A percentile compares a stretch with the other conserved stretches of the same genome.
These are phyloP conservation scores for Planococcus citri DNA, from an alignment of 1,140 invertebrate genomes.

Conservation along the genomic window DNA sequence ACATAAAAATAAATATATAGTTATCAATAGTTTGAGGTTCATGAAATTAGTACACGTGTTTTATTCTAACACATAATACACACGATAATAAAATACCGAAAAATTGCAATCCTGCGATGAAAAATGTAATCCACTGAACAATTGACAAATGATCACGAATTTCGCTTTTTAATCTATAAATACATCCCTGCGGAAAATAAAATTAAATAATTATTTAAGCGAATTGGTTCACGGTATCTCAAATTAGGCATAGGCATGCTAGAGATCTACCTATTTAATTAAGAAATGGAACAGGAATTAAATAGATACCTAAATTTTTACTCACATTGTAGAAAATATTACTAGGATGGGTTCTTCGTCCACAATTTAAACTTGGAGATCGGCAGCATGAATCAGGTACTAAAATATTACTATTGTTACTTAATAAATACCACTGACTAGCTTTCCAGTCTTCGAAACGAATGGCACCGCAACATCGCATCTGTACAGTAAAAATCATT, in stretches of 20 bases:
- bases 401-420: neutral
- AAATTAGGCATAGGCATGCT: too few relatives aligned
- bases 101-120: neutral
- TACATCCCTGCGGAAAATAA: neutral
- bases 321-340: slow-evolving; percentile 9
- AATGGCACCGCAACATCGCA: neutral
- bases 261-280: too few relatives aligned
- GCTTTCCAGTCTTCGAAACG: slow-evolving; percentile 14
- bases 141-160: neutral
- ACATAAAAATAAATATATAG: neutral
- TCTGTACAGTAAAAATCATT: neutral
- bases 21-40: neutral
- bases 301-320: too few relatives aligned
- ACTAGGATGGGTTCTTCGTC: neutral
- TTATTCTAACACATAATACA: neutral
- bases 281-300: too few relatives aligned
- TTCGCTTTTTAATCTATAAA: neutral
- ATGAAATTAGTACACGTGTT: neutral
- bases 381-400: slow-evolving; percentile 9
- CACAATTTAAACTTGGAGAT: slow-evolving; percentile 11
- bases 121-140: slow-evolving; percentile 1
- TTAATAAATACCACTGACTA: slow-evolving; percentile 13
- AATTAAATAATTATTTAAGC: neutral
- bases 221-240: too few relatives aligned
- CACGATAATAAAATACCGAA: slow-evolving; percentile 10